Conservation (phyloP, 2,888 invertebrate species). For the Drosophila histrio region DNA sequence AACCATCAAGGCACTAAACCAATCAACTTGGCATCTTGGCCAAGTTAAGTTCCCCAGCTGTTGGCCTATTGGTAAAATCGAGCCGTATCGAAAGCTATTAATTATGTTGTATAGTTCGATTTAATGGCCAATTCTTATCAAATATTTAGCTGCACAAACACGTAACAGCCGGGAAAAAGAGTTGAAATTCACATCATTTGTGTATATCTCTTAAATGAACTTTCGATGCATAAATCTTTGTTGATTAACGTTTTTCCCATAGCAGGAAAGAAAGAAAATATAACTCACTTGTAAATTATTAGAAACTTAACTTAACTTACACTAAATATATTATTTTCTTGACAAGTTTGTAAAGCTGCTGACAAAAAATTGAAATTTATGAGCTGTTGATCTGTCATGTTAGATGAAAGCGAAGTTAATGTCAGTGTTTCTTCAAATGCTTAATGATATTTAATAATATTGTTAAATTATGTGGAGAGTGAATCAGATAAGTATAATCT, state of each 20-base stretch:
- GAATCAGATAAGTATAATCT: background rate
- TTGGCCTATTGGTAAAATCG: constrained; percentile 8
- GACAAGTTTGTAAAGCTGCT: background rate
- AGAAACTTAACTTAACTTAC: background rate
- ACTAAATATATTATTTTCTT: constrained; percentile 2
- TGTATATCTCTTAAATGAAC: background rate
- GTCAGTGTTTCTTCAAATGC: background rate
- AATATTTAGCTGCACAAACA: background rate
- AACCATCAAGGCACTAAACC: background rate
- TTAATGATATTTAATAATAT: background rate
- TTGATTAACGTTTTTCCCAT: constrained; percentile 10
- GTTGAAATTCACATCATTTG: background rate
- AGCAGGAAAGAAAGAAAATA: background rate
- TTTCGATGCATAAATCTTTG: background rate
- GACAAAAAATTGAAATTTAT: background rate
- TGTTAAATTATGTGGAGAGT: background rate
- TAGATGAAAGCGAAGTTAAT: constrained; percentile 1
- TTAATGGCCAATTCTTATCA: constrained; percentile 21
- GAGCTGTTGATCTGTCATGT: background rate
- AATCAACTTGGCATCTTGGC: constrained; percentile 9
- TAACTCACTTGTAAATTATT: background rate
- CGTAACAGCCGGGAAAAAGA: background rate
- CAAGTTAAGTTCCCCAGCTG: constrained; percentile 6
- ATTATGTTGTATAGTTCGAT: constrained; percentile 13
- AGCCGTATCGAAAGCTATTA: constrained; percentile 8